Evolutionary conservation across 2,113 vertebrate genomes (phyloP).

Genomic region (Phalacrocorax carbo): DNA sequence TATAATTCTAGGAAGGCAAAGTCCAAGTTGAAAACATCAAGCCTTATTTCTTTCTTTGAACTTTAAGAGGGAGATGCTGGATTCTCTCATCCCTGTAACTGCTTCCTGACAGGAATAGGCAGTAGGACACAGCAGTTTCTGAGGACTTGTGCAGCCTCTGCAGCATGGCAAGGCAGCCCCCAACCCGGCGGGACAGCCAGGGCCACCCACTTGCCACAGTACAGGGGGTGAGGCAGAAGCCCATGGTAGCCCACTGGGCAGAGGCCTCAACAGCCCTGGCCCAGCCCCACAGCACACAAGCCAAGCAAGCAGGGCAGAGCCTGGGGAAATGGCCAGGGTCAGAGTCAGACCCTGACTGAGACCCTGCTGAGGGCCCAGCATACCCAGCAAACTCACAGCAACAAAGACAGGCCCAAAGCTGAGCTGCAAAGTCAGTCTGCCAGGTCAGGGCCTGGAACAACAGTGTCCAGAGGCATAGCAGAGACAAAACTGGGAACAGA

Average conservation of each 20-base stretch:
- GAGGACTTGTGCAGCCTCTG: accelerated
- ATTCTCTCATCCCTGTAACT: not conserved
- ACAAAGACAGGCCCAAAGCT: accelerated
- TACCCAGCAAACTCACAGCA: accelerated
- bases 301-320: not conserved
- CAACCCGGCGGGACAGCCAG: not conserved
- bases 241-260: not conserved
- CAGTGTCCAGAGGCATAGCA: accelerated
- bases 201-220: accelerated
- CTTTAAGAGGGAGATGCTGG: not conserved
- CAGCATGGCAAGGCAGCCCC: no score
- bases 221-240: not conserved
- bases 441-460: not conserved
- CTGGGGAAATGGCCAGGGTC: not conserved
- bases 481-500: not conserved
- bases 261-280: not conserved
- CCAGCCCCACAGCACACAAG: not conserved
- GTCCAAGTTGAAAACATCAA: not conserved
- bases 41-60: not conserved
- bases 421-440: not conserved
- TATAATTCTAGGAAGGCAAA: not conserved
- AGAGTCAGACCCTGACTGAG: not conserved
- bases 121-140: accelerated
- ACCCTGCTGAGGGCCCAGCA: not conserved
- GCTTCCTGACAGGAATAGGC: accelerated